Percentiles rank a stretch among this genome's conserved stretches.
Evolutionary conservation across 1,140 invertebrate genomes (phyloP).

Genomic region (Eueides isabella): DNA sequence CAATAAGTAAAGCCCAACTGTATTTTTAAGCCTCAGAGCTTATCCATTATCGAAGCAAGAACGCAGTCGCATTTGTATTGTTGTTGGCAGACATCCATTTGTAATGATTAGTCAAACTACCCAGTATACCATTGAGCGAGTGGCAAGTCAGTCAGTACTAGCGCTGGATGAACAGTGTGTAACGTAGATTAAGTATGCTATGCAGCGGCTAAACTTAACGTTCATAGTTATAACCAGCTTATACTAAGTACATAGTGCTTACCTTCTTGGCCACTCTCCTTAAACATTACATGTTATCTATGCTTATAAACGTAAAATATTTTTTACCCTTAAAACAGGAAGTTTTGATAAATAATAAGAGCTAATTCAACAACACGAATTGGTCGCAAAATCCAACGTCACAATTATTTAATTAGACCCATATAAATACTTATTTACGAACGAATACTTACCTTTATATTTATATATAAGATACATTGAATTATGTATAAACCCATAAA

Average conservation of each 20-base stretch:
- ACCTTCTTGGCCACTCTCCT: background rate
- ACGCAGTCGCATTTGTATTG: constrained; percentile 49
- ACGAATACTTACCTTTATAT: too few species aligned
- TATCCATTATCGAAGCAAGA: constrained; percentile 44
- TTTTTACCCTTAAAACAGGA: background rate
- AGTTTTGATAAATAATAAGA: background rate
- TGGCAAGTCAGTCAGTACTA: constrained; percentile 29
- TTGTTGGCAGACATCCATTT: constrained; percentile 61
- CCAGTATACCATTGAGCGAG: constrained; percentile 37
- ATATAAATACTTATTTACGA: too few species aligned
- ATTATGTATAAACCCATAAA: background rate
- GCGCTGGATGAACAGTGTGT: constrained; percentile 1
- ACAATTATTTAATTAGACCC: too few species aligned
- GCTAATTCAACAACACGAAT: background rate
- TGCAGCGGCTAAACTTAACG: constrained; percentile 28
- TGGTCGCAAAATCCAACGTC: too few species aligned
- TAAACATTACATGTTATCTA: background rate
- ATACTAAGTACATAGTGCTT: background rate
- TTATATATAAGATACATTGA: too few species aligned
- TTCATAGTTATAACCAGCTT: constrained; percentile 23
- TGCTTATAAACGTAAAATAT: background rate
- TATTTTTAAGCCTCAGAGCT: constrained; percentile 16
- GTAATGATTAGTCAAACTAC: constrained; percentile 58
- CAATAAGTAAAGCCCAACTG: background rate
- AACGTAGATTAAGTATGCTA: background rate